phyloP scores from a whole-genome alignment of 64 coral and sea anemone genomes.

The Pachyseris speciosa region DNA sequence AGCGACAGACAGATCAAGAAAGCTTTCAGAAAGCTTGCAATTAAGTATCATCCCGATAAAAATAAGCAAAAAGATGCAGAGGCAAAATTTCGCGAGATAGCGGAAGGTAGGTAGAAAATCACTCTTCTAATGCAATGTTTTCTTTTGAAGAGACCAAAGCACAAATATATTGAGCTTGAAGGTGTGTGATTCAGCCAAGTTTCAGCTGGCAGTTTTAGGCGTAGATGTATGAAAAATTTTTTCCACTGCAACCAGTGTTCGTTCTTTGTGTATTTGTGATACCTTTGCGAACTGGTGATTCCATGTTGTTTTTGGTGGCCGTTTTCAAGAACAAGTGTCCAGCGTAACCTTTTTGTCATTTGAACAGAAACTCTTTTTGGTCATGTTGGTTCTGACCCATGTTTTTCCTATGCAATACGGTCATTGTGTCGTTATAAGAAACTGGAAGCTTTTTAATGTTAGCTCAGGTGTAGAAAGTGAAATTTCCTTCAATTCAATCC shows the following conservation, averaged over 20 bases:
- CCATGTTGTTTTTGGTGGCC: neutral
- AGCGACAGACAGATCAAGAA: constrained; percentile 97
- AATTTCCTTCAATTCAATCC: neutral
- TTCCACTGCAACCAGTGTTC: too few species aligned
- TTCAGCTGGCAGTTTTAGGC: neutral
- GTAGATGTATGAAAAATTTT: neutral
- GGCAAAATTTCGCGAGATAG: constrained; percentile 92
- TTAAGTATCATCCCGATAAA: constrained; percentile 99
- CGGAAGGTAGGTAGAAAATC: constrained; percentile 75
- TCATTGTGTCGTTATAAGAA: too few species aligned
- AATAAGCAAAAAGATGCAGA: constrained; percentile 96
- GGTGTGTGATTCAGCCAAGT: neutral
- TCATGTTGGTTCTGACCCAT: too few species aligned
- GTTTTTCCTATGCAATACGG: too few species aligned
- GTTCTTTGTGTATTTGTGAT: too few species aligned
- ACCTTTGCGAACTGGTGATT: neutral
- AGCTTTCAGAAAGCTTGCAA: constrained; percentile 96
- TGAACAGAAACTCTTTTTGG: too few species aligned
- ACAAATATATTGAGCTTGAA: neutral
- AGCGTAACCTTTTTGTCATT: too few species aligned
- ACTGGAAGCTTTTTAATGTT: neutral
- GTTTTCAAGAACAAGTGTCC: neutral
- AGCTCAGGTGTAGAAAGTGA: neutral
- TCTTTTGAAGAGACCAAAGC: neutral
- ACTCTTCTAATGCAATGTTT: neutral